A percentile compares a stretch with the other conserved stretches of the same genome.
Conservation (phyloP, 2,888 invertebrate genomes). For the Epinotia bilunana region DNA sequence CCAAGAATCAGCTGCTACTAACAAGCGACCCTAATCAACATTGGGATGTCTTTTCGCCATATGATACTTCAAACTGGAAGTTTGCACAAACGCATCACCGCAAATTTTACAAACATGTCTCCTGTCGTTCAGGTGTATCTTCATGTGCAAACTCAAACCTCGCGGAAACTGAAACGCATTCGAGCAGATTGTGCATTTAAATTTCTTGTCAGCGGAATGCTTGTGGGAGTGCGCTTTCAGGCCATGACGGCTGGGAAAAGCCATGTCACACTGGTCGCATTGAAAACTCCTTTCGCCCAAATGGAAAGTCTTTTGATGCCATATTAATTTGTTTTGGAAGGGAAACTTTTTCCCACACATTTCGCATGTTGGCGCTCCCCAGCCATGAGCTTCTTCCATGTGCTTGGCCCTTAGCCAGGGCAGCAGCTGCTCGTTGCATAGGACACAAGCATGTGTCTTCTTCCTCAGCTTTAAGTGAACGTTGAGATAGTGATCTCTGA, state of each 20-base stretch:
- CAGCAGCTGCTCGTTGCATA: neutral
- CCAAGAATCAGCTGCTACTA: too few relatives aligned
- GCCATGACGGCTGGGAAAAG: neutral
- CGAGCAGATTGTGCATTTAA: constrained; percentile 14
- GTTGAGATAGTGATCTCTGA: constrained; percentile 28
- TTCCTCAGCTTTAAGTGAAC: constrained; percentile 35
- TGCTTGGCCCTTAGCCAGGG: constrained; percentile 20
- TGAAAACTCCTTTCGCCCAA: constrained; percentile 20
- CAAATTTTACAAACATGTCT: constrained; percentile 35
- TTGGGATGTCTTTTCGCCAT: constrained; percentile 33
- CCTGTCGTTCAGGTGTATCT: constrained; percentile 39
- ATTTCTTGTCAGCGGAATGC: constrained; percentile 11
- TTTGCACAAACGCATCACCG: constrained; percentile 21
- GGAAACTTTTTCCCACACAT: constrained; percentile 43
- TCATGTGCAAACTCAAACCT: constrained; percentile 7
- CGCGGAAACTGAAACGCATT: constrained; percentile 16
- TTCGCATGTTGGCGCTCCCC: constrained; percentile 26
- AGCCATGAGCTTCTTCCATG: constrained; percentile 38
- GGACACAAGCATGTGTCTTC: constrained; percentile 17
- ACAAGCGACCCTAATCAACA: neutral
- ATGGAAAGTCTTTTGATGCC: constrained; percentile 32
- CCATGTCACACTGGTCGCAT: constrained; percentile 24
- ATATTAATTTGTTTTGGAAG: constrained; percentile 16
- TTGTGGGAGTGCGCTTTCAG: constrained; percentile 2
- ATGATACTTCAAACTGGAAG: constrained; percentile 16